Evolutionary conservation across 2,113 vertebrate genomes (phyloP).

Genomic region (Chaetodon trifascialis): DNA sequence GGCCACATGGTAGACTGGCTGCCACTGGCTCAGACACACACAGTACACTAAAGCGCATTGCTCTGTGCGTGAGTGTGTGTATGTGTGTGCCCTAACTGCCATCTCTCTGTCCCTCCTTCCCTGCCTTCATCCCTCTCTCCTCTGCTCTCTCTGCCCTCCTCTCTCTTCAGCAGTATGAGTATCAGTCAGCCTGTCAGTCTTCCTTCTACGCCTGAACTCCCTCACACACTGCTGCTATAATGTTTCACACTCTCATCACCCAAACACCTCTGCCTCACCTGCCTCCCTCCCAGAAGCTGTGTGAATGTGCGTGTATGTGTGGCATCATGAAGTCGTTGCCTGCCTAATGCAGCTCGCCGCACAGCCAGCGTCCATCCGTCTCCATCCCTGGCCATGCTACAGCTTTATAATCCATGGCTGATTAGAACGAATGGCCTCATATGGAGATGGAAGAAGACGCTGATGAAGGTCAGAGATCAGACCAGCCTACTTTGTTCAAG

Average conservation of each 20-base stretch:
- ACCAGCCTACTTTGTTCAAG: slow-evolving; percentile 62
- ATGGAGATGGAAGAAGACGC: slow-evolving; percentile 61
- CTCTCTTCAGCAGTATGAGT: slow-evolving; percentile 56
- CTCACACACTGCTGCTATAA: slow-evolving; percentile 38
- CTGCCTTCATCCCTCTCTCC: slow-evolving; percentile 35
- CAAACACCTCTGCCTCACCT: slow-evolving; percentile 55
- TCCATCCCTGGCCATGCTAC: slow-evolving; percentile 43
- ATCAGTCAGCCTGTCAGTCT: slow-evolving; percentile 64
- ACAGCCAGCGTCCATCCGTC: slow-evolving; percentile 59
- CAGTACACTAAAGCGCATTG: slow-evolving; percentile 47
- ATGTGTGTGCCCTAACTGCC: slow-evolving; percentile 35
- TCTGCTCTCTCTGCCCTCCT: slow-evolving; percentile 60
- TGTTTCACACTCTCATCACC: slow-evolving; percentile 50
- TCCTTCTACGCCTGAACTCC: slow-evolving; percentile 36
- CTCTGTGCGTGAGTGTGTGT: slow-evolving; percentile 28
- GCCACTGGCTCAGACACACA: slow-evolving; percentile 69
- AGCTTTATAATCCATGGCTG: slow-evolving; percentile 66
- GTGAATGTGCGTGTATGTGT: slow-evolving; percentile 6
- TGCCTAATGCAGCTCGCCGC: slow-evolving; percentile 33
- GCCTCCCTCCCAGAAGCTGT: slow-evolving; percentile 25
- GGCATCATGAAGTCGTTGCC: slow-evolving; percentile 25
- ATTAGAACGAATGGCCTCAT: slow-evolving; percentile 70
- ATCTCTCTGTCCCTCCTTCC: slow-evolving; percentile 45
- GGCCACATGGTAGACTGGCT: slow-evolving; percentile 72
- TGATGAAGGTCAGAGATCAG: slow-evolving; percentile 75